Evolutionary conservation across 2,888 invertebrate species (phyloP).

Genomic region (Bugula neritina): DNA sequence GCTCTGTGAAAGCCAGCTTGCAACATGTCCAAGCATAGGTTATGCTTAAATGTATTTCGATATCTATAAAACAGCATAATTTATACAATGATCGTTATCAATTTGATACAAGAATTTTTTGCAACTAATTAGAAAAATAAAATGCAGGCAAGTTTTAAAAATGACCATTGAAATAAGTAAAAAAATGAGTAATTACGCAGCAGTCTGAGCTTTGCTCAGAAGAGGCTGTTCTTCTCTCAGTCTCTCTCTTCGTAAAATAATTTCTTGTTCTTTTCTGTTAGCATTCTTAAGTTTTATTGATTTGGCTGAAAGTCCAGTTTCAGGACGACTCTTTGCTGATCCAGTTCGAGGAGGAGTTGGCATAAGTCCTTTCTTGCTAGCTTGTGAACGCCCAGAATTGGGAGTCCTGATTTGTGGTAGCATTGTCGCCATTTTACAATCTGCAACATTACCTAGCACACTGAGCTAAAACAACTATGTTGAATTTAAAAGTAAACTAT

Average conservation of each 20-base stretch:
- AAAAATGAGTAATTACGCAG: constrained; percentile 43
- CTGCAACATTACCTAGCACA: no score
- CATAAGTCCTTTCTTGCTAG: neutral
- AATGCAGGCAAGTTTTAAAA: neutral
- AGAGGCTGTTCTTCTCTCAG: constrained; percentile 39
- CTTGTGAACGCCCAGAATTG: neutral
- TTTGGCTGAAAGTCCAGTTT: neutral
- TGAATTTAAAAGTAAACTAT: no score
- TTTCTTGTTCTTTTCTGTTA: constrained; percentile 34
- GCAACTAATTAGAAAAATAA: no score
- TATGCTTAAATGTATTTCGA: constrained; percentile 50
- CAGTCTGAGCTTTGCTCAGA: constrained; percentile 40
- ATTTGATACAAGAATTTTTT: no score
- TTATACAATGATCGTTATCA: no score
- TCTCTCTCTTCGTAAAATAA: constrained; percentile 32
- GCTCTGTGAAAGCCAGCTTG: constrained; percentile 49
- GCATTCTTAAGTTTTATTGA: constrained; percentile 22
- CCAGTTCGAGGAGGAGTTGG: neutral
- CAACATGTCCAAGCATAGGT: constrained; percentile 50
- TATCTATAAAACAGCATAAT: constrained; percentile 34
- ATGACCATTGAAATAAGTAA: neutral
- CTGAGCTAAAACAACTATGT: no score
- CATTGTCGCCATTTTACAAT: constrained; percentile 13
- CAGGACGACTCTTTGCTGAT: constrained; percentile 15
- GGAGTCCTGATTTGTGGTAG: constrained; percentile 13